Base-by-base conservation (phyloP, 2,113 vertebrate species). In the Callocephalon fimbriatum region DNA sequence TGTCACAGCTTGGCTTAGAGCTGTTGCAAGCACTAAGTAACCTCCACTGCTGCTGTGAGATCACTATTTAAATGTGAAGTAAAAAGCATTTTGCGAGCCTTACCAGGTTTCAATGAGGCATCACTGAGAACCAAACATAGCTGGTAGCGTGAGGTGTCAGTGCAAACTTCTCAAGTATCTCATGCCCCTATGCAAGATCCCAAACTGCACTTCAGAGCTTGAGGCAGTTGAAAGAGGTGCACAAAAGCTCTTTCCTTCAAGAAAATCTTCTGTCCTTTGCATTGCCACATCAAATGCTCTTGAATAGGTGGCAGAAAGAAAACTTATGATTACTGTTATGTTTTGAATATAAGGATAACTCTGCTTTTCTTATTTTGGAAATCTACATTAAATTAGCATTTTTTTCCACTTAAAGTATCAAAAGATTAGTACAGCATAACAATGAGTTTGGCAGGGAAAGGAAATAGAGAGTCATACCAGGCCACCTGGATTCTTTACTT, bases 21-120 rank as follows among this genome's bases (percentile, higher is more conserved):
- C 45, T 95, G 47, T 74, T 89, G 91, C 65, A 81, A 84, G 50
- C 14, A 27, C 18, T 88, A 21, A 45, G 48, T 47, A 87, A 73
- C 48, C 26, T 93, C 35, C 31, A 10, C 38, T 56, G 42, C 31
- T 80, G 21, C 48, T 74, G 37, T 47, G 53, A 75, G 35, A 58
- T 56, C 50, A 44, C 45, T 70, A 50, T 63, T 92, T 70, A 73
- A 76, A 63, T 82, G 48, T 61, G 80, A 86, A 70, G 25, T 26
- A 72, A 85, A 74, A 5, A 80, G 32, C 56, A 35, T 14, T 90
- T 84, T 50, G 45, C 0, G 0, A 72, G 29, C n/a, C 61, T 86
- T 53, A 8, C 10, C 0, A 0, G 15, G 35, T 66, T 94, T 70
- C 67, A 62, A 0, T 35, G 16, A 37, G 40, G 8, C 16, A 25